Conservation (phyloP, 2,797 vertebrate genomes). For the Acrossocheilus fasciatus region DNA sequence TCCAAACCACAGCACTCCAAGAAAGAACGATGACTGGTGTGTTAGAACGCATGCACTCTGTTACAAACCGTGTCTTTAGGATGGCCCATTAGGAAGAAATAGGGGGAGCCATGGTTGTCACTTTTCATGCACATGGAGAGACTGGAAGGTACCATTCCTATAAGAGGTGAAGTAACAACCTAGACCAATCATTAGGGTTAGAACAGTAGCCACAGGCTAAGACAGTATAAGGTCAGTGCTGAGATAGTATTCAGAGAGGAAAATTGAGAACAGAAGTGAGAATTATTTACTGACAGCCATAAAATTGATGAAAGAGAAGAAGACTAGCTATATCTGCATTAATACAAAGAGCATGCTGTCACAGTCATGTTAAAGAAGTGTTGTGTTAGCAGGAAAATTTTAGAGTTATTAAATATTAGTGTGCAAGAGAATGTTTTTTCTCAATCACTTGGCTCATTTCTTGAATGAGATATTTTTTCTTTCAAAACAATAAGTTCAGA, state of each 20-base stretch:
- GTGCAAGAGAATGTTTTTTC: slow-evolving; percentile 10
- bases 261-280: slow-evolving; percentile 68
- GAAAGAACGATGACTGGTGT: slow-evolving; percentile 65
- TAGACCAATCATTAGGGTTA: slow-evolving; percentile 99
- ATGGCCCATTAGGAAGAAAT: slow-evolving; percentile 99
- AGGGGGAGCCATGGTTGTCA: slow-evolving; percentile 99
- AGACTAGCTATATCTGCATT: slow-evolving; percentile 63
- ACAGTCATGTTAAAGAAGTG: slow-evolving; percentile 76
- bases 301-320: slow-evolving; percentile 71
- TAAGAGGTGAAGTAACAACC: slow-evolving; percentile 99
- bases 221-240: slow-evolving; percentile 71
- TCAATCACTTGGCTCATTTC: neutral
- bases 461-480: neutral
- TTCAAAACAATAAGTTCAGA: neutral
- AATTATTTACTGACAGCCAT: slow-evolving; percentile 73
- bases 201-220: slow-evolving; percentile 88
- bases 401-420: slow-evolving; percentile 32
- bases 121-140: slow-evolving; percentile 99
- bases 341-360: slow-evolving; percentile 76
- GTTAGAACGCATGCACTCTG: slow-evolving; percentile 84
- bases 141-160: slow-evolving; percentile 99
- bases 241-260: slow-evolving; percentile 81
- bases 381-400: slow-evolving; percentile 38
- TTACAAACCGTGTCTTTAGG: slow-evolving; percentile 99
- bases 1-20: slow-evolving; percentile 49